Evolutionary conservation across 2,113 vertebrate genomes (phyloP), one percentile per base, ranked within the genome.

Genomic region (Dolichallabes microphthalmus): DNA sequence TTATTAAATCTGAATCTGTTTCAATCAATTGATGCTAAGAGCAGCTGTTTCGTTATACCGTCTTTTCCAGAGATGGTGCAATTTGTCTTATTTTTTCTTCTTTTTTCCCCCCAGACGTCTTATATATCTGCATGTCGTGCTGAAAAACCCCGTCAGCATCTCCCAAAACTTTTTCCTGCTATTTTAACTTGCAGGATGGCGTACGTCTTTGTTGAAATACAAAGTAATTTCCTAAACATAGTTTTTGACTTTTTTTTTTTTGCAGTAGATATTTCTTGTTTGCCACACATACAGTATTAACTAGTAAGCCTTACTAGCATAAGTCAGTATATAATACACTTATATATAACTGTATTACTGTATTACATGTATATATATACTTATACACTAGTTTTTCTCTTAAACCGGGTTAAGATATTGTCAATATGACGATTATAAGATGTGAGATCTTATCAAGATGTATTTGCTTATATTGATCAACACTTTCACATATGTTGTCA

Each of bases 11-110:
- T 57, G 50, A 82, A 68, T 58, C 45, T 82, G 17, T 73, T 74
- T 74, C 68, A 60, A 82, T 82, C 66, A 73, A n/a, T 61, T 83
- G 60, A 27, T 74, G 25, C 35, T 74, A 39, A 57, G 55, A 74
- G 82, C 68, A 74, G 53, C 22, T 55, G 19, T 83, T 74, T 83
- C 60, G 25, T 55, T 82, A 20, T 15, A 32, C 19, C 4, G n/a
- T 32, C 22, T 82, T 35, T 71, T 52, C 35, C 15, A 27, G 25
- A 83, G 35, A 61, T 27, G 32, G 53, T 50, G 4, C 76, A 60
- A 60, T 55, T n/a, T 53, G 25, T 53, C 25, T 76, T 53, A 53
- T 75, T 75, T 2, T 27, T 25, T n/a, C 17, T 30, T 30, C 13
- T 35, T 15, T 45, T 30, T 20, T 81, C 11, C 45, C 20, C 4